Evolutionary conservation across 1,140 invertebrate species (phyloP), one percentile per base, ranked within the genome.

Genomic region (Scylla paramamosain): DNA sequence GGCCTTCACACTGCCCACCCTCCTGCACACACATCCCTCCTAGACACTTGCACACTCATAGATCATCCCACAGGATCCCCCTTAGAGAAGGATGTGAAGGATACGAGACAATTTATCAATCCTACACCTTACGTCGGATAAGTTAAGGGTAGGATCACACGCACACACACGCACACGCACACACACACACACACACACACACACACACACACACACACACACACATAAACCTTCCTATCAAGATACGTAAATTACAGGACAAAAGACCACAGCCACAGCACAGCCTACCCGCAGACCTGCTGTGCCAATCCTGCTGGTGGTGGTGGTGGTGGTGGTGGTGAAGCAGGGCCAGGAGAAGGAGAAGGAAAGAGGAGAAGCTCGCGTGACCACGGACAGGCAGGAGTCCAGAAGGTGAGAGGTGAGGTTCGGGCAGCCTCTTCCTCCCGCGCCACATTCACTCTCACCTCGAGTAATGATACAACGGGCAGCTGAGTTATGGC

Each of bases 401-500:
- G 52, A 59, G 52, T 59, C 52, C 52, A 59, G 16, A 20, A 77
- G 67, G 67, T 77, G 67, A 77, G 67, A 77, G 67, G 67, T 77
- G 67, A 59, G 52, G 67, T 77, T n/a, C 12, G 8, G 20, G 25
- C 20, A 77, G 67, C 67, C 67, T 77, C 67, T 77, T 8, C 67
- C 67, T 77, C n/a, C 67, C 20, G 4, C 20, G 16, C 28, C 91
- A 31, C 59, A 25, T 28, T 67, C 48, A 31, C 59, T 31, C 46
- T 29, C 46, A 52, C 45, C 92, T 83, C 59, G 2, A 2, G 45
- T 52, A 28, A 93, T 86, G 48, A 84, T 87, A 31, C 10, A 84
- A 93, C 45, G 67, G 8, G 2, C 4, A 6, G 52, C 77, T 84
- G 82, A 93, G 29, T 93, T 93, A 93, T 93, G 77, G 39, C 20